These are phyloP conservation scores for Sturnira hondurensis DNA, from an alignment of 2,113 vertebrate species.

Conservation along the genomic window DNA sequence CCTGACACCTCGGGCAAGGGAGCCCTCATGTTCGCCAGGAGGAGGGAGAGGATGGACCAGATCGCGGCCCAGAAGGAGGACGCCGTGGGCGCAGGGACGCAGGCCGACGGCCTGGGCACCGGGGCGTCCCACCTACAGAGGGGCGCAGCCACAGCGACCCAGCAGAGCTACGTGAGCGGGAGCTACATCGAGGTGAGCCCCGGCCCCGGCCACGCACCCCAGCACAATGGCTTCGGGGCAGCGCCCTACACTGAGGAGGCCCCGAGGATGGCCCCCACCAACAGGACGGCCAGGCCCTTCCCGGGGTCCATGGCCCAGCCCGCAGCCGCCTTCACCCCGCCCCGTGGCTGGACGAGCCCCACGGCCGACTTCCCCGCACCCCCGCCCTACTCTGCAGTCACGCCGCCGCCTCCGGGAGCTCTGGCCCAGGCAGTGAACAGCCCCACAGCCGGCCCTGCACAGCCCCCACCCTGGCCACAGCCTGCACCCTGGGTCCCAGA, in stretches of 20 bases:
- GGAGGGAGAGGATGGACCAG: conserved; percentile 93
- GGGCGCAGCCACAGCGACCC: conserved; percentile 61
- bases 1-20: conserved; percentile 95
- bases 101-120: conserved; percentile 59
- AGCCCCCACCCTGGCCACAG: conserved; percentile 70
- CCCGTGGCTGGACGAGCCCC: conserved; percentile 81
- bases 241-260: conserved; percentile 74
- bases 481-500: conserved; percentile 87
- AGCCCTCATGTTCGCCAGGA: conserved; percentile 94
- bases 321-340: conserved; percentile 82
- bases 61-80: conserved; percentile 91
- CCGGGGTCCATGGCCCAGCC: conserved; percentile 80
- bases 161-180: conserved; percentile 77
- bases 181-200: conserved; percentile 86
- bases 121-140: conserved; percentile 73
- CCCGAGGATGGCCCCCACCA: conserved; percentile 80
- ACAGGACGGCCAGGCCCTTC: conserved; percentile 92
- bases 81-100: neutral
- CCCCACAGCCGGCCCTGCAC: conserved; percentile 68
- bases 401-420: conserved; percentile 80
- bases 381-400: conserved; percentile 81
- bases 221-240: conserved; percentile 85
- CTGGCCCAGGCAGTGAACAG: conserved; percentile 82
- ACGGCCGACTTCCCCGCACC: conserved; percentile 84
- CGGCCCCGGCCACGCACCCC: conserved; percentile 71